Percentiles rank a stretch among this genome's conserved stretches.
Evolutionary conservation across 2,888 invertebrate genomes (phyloP).

Genomic region (Athripsodes cinereus): DNA sequence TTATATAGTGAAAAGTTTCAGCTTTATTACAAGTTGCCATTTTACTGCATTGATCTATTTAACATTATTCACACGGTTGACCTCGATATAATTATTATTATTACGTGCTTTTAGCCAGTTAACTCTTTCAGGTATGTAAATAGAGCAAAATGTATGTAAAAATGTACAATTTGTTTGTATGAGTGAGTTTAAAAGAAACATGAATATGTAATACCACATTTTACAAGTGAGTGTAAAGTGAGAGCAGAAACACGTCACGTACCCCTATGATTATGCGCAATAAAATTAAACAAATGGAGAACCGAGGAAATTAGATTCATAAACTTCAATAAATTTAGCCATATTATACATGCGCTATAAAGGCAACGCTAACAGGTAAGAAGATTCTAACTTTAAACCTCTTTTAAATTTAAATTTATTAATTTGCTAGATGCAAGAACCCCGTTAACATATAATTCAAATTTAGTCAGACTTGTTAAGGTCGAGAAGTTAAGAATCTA

Average conservation of each 20-base stretch:
- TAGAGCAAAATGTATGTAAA: background rate
- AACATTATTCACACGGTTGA: background rate
- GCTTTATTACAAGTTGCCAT: background rate
- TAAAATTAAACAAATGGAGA: background rate
- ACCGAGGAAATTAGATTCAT: too few species aligned
- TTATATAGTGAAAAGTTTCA: background rate
- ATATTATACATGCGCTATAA: too few species aligned
- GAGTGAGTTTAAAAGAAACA: background rate
- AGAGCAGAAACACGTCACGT: background rate
- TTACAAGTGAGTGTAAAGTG: background rate
- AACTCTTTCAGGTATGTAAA: background rate
- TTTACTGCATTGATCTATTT: slow-evolving; percentile 2
- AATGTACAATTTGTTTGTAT: background rate
- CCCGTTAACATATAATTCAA: too few species aligned
- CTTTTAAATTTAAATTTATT: too few species aligned
- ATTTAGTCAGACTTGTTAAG: too few species aligned
- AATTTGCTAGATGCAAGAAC: too few species aligned
- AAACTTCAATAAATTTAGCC: too few species aligned
- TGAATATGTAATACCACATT: background rate
- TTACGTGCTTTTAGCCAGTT: background rate
- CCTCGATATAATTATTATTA: background rate
- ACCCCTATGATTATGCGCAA: background rate
- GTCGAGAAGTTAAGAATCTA: too few species aligned
- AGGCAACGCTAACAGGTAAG: too few species aligned
- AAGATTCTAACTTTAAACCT: too few species aligned